These are phyloP conservation scores for Uropetala carovei DNA, from an alignment of 2,888 invertebrate species.

Conservation along the genomic window DNA sequence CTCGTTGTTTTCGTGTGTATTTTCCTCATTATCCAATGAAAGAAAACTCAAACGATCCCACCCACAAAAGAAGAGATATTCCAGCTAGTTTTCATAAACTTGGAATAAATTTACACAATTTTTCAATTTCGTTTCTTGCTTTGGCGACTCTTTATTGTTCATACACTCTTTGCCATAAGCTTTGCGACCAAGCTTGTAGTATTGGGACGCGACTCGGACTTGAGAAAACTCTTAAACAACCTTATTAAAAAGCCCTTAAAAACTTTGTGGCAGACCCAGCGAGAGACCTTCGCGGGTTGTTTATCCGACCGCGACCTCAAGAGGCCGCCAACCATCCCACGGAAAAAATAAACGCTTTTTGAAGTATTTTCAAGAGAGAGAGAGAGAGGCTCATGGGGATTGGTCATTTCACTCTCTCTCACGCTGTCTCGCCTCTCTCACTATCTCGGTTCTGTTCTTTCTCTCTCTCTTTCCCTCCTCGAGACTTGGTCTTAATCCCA, in stretches of 20 bases:
- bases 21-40: no score
- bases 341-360: neutral
- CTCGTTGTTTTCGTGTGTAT: no score
- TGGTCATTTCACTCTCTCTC: constrained; percentile 57
- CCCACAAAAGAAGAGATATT: no score
- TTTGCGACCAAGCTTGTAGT: no score
- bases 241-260: neutral
- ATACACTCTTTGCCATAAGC: no score
- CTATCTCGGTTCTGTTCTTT: neutral
- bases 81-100: no score
- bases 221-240: no score
- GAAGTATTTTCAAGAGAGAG: neutral
- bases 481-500: neutral
- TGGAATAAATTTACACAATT: no score
- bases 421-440: constrained; percentile 12
- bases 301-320: neutral
- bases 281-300: constrained; percentile 3
- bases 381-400: constrained; percentile 33
- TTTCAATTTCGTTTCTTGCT: no score
- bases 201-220: no score
- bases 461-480: constrained; percentile 1
- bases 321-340: neutral
- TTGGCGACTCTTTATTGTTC: no score
- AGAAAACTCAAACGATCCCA: no score
- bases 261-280: neutral